Evolutionary conservation across 2,113 vertebrate species (phyloP).

Genomic region (Fregetta grallaria): DNA sequence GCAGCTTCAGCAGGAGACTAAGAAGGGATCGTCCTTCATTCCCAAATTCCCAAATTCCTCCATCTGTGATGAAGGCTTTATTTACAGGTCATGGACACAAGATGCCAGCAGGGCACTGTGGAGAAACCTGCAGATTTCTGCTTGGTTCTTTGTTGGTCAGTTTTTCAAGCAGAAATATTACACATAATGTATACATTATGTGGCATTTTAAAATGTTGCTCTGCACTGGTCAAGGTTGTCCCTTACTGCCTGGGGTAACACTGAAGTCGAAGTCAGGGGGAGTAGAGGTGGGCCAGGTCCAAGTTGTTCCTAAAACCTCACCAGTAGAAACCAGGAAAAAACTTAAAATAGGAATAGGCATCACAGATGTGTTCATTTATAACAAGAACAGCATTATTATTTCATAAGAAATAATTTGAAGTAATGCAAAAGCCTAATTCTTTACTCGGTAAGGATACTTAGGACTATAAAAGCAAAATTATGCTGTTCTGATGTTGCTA

Average conservation of each 20-base stretch:
- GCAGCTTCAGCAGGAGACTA: not conserved
- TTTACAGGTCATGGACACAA: not conserved
- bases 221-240: not conserved
- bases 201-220: not conserved
- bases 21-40: not conserved
- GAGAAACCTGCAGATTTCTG: not conserved
- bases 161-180: not conserved
- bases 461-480: not conserved
- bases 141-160: not conserved
- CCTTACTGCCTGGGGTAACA: not conserved
- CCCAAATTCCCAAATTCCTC: not conserved
- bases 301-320: not conserved
- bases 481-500: not conserved
- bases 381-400: not conserved
- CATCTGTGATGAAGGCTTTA: not conserved
- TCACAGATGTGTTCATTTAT: not conserved
- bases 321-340: not conserved
- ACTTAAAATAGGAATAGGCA: not conserved
- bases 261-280: not conserved
- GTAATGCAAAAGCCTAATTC: not conserved
- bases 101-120: not conserved
- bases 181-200: not conserved
- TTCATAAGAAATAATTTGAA: not conserved
- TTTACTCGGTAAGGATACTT: not conserved
- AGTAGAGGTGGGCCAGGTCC: not conserved